These are phyloP conservation scores for Drosophila pachea DNA, from an alignment of 1,140 invertebrate genomes.

Conservation along the genomic window DNA sequence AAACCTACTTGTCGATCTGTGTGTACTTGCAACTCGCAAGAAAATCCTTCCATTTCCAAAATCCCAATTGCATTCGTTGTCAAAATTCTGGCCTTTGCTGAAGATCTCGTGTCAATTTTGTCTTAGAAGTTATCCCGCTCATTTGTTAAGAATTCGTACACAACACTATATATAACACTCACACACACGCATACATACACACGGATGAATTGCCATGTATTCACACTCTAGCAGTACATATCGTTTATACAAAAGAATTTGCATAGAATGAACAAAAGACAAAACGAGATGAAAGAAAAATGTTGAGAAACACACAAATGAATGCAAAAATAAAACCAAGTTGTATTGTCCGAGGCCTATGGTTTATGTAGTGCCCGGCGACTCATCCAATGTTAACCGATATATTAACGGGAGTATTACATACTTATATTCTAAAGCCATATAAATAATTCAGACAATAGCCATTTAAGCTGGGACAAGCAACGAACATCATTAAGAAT, in stretches of 20 bases:
- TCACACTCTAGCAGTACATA: slow-evolving; percentile 62
- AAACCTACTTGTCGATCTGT: too few relatives aligned
- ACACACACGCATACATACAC: too few relatives aligned
- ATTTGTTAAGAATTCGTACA: too few relatives aligned
- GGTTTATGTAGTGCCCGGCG: slow-evolving; percentile 31
- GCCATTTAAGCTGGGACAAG: slow-evolving; percentile 48
- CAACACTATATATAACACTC: too few relatives aligned
- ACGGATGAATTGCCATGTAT: too few relatives aligned
- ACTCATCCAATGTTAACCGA: slow-evolving; percentile 4
- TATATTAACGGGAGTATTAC: slow-evolving; percentile 4
- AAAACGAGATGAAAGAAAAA: not conserved
- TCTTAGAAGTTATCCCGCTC: too few relatives aligned
- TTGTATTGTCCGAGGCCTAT: slow-evolving; percentile 13
- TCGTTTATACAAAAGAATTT: slow-evolving; percentile 58
- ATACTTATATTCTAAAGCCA: slow-evolving; percentile 28
- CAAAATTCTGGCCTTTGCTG: too few relatives aligned
- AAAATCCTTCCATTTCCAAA: too few relatives aligned
- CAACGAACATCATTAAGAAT: slow-evolving; percentile 41
- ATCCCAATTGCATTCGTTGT: too few relatives aligned
- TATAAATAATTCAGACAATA: slow-evolving; percentile 38
- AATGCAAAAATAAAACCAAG: not conserved
- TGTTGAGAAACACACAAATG: too few relatives aligned
- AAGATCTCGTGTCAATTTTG: too few relatives aligned
- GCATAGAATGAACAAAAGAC: not conserved
- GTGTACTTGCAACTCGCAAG: too few relatives aligned